These are phyloP conservation scores for Ciconia boyciana DNA, from an alignment of 2,113 vertebrate species.

Conservation along the genomic window DNA sequence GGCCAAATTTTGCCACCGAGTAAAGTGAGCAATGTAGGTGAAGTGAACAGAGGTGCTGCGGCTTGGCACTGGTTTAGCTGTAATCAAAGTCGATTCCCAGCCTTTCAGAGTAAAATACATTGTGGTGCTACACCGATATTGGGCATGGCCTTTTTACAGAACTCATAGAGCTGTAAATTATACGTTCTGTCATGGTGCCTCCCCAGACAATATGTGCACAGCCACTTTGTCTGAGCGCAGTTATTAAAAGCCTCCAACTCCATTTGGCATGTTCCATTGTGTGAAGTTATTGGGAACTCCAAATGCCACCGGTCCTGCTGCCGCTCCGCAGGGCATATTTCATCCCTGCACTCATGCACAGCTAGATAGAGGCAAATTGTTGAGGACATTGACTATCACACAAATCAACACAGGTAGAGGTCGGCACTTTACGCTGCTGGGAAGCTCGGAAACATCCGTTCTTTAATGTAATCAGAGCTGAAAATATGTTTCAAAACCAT, in stretches of 20 bases:
- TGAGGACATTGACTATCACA: background rate
- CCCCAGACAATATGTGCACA: constrained; percentile 2
- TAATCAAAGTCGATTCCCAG: background rate
- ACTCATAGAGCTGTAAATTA: constrained; percentile 19
- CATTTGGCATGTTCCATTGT: background rate
- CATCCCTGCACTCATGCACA: background rate
- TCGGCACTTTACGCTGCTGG: rapidly evolving
- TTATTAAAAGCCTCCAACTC: constrained; percentile 6
- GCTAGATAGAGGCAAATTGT: background rate
- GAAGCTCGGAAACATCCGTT: background rate
- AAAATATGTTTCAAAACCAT: background rate
- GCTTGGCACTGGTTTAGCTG: background rate
- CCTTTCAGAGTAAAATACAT: background rate
- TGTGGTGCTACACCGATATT: background rate
- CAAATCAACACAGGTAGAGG: background rate
- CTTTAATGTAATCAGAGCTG: background rate
- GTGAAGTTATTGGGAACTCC: background rate
- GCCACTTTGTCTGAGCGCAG: background rate
- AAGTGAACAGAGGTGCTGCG: background rate
- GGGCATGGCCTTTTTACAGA: background rate
- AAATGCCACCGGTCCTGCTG: rapidly evolving
- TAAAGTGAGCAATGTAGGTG: background rate
- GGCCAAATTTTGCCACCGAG: background rate
- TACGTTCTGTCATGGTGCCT: background rate
- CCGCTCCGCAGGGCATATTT: background rate